Percentiles rank a stretch among this genome's conserved stretches.
These are phyloP conservation scores for Natrix natrix DNA, from an alignment of 2,797 vertebrate species.

Conservation along the genomic window DNA sequence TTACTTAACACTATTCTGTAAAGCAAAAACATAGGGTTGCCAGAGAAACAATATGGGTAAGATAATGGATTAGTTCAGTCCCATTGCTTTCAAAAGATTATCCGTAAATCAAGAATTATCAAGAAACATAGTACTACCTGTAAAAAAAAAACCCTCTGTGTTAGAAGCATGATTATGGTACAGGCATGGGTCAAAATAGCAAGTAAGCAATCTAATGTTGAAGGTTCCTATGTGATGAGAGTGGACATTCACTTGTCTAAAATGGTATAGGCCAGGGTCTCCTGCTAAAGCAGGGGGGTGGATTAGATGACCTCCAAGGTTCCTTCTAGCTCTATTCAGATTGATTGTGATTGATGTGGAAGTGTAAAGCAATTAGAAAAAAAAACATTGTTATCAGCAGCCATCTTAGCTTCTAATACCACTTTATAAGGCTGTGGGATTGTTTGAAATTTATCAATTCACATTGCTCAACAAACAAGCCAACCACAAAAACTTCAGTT, in stretches of 20 bases:
- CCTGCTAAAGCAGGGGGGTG: too few species aligned
- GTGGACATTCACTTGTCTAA: too few species aligned
- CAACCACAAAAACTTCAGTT: not conserved
- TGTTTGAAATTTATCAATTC: not conserved
- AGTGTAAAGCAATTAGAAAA: not conserved
- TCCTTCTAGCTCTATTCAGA: too few species aligned
- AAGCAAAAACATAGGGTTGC: not conserved
- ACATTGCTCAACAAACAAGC: not conserved
- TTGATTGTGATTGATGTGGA: not conserved
- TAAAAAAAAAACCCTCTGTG: not conserved
- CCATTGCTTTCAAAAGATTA: not conserved
- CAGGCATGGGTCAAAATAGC: not conserved
- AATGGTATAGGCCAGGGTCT: too few species aligned
- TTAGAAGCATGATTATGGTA: not conserved
- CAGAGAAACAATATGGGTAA: not conserved
- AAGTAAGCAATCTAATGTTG: not conserved
- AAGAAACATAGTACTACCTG: not conserved
- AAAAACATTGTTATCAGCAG: not conserved
- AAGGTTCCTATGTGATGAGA: not conserved
- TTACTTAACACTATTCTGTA: not conserved
- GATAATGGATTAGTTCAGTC: not conserved
- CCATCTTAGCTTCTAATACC: not conserved
- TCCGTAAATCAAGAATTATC: not conserved
- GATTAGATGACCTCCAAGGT: too few species aligned
- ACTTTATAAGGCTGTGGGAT: not conserved